Base-by-base conservation (phyloP, 2,888 invertebrate species). In the Epirrhoe alternata region DNA sequence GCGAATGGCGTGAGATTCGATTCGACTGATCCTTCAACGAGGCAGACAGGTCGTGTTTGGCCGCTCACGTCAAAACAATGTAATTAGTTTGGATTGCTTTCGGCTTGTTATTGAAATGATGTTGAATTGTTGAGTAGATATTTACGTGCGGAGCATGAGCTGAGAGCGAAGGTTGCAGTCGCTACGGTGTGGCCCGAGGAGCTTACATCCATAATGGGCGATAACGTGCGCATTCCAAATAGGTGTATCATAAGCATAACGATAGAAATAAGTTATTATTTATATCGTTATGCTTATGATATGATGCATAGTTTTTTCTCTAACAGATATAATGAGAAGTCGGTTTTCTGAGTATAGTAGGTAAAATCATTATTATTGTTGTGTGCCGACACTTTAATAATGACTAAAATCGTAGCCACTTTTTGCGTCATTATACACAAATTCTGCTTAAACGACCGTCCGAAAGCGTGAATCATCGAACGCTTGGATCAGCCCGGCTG, bases 71-170 rank as follows among this genome's bases (percentile, higher is more conserved):
- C 42, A 10, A 14, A 45, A 56, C 56, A 45, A 47, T 56, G 8
- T 45, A 6, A 30, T 45, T n/a, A 17, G 55, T 45, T n/a, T n/a
- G 14, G 24, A n/a, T 14, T 45, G 30, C 30, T 42, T 31, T 31
- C 45, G 14, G 45, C 8, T 56, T 45, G 56, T 47, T 45, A 56
- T 56, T 47, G 24, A 24, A 24, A 24, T 24, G 24, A 24, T 24
- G 24, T 24, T 24, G 24, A 42, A 5, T 33, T 42, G 17, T 35
- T 54, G 35, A 17, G 16, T n/a, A 31, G 38, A 8, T 42, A 10
- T 12, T 38, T 10, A 12, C 5, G 10, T 12, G 38, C 38, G 38
- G 38, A 12, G 38, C 12, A 12, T 42, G 12, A 12, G 1, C 4
- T 12, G 33, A 42, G 38, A 12, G 12, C 4, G 38, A 42, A 12